These are phyloP conservation scores for Melitaea athalia DNA, from an alignment of 2,888 invertebrate genomes.

Conservation along the genomic window DNA sequence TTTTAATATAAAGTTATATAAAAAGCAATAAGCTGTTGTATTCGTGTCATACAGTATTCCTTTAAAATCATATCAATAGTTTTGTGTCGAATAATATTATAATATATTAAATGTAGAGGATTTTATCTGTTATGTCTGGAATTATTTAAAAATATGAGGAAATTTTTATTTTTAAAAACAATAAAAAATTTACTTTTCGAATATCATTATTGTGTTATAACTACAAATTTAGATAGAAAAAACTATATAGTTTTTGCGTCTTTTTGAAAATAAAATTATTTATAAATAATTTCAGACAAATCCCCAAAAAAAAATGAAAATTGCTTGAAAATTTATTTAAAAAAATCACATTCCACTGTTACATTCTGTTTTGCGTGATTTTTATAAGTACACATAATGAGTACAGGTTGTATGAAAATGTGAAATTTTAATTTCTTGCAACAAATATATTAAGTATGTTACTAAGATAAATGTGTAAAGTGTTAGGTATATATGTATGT, in stretches of 20 bases:
- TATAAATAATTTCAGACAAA: not conserved
- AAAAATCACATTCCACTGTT: not conserved
- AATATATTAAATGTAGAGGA: too few species aligned
- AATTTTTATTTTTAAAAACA: too few species aligned
- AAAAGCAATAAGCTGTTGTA: constrained; percentile 1
- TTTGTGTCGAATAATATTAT: too few species aligned
- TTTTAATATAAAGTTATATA: not conserved
- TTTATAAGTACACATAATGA: not conserved
- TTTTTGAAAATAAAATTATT: not conserved
- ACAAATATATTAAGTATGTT: not conserved
- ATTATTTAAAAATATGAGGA: not conserved
- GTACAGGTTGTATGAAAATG: not conserved
- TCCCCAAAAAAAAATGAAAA: not conserved
- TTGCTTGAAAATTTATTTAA: not conserved
- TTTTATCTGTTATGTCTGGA: not conserved
- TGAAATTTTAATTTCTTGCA: not conserved
- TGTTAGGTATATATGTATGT: constrained; percentile 8
- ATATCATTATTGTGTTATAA: too few species aligned
- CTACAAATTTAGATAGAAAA: too few species aligned
- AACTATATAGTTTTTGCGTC: not conserved
- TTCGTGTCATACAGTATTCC: not conserved
- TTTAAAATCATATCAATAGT: not conserved
- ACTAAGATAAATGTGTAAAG: constrained; percentile 8
- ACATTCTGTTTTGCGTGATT: not conserved
- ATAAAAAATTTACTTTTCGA: too few species aligned